Conservation (phyloP, 2,797 vertebrate genomes). For the Prunella strophiata region DNA sequence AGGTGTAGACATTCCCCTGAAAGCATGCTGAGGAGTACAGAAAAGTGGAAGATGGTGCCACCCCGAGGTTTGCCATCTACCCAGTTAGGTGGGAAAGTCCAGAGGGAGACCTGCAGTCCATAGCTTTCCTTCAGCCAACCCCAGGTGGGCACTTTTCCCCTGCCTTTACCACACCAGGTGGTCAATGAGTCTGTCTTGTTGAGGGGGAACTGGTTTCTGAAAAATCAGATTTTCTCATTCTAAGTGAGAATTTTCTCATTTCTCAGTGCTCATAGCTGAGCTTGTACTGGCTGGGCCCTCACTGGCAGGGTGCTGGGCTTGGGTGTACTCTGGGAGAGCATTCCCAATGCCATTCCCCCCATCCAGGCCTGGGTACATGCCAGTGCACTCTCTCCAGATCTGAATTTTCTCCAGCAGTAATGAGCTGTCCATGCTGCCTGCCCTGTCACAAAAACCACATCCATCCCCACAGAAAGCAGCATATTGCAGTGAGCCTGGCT, state of each 20-base stretch:
- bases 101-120: background rate
- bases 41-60: background rate
- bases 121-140: background rate
- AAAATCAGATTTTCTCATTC: background rate
- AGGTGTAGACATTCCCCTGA: background rate
- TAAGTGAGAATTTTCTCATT: no score
- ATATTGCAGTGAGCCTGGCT: background rate
- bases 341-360: background rate
- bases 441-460: background rate
- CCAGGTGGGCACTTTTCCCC: background rate
- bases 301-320: background rate
- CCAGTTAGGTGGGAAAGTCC: background rate
- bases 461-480: background rate
- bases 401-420: background rate
- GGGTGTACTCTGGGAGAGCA: background rate
- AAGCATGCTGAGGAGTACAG: background rate
- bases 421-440: background rate
- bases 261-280: background rate
- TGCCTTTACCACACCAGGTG: fast-evolving
- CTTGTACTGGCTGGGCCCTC: background rate
- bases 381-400: background rate
- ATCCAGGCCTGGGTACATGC: background rate
- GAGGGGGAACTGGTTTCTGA: background rate
- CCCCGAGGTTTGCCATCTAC: background rate
- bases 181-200: background rate